These are phyloP conservation scores for Hemicordylus capensis DNA, from an alignment of 2,113 vertebrate genomes.

Conservation along the genomic window DNA sequence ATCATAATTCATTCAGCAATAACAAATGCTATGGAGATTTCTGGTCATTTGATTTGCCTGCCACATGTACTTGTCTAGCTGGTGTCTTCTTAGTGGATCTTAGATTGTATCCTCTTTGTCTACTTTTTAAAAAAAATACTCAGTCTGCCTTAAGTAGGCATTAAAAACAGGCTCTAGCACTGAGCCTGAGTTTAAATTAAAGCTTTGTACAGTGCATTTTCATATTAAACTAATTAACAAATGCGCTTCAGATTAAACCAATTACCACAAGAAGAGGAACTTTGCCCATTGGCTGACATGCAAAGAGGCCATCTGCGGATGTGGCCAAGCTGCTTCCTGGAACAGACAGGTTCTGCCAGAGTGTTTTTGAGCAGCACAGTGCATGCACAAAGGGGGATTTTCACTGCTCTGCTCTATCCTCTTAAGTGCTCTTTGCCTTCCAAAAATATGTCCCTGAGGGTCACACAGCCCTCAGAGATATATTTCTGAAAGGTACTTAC, in stretches of 20 bases:
- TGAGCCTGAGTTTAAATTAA: not conserved
- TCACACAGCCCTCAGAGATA: too few species aligned
- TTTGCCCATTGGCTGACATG: too few species aligned
- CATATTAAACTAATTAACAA: not conserved
- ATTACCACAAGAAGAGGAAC: not conserved
- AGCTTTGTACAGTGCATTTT: not conserved
- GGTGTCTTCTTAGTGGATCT: not conserved
- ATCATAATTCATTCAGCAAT: constrained; percentile 3
- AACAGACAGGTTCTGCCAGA: too few species aligned
- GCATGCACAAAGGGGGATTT: too few species aligned
- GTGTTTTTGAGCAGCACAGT: too few species aligned
- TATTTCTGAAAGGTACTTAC: too few species aligned
- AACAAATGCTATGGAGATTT: constrained; percentile 14
- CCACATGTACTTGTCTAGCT: not conserved
- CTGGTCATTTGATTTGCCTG: not conserved
- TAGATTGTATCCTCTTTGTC: not conserved
- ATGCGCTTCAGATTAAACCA: not conserved
- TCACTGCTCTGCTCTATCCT: too few species aligned
- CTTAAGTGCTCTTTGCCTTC: too few species aligned
- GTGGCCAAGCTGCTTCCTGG: too few species aligned
- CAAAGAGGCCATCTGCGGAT: too few species aligned
- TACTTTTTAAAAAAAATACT: too few species aligned
- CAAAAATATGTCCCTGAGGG: too few species aligned
- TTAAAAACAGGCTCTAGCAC: not conserved
- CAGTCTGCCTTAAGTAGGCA: not conserved